phyloP scores from a whole-genome alignment of 2,797 vertebrate genomes.

The Cossypha polioptera region DNA sequence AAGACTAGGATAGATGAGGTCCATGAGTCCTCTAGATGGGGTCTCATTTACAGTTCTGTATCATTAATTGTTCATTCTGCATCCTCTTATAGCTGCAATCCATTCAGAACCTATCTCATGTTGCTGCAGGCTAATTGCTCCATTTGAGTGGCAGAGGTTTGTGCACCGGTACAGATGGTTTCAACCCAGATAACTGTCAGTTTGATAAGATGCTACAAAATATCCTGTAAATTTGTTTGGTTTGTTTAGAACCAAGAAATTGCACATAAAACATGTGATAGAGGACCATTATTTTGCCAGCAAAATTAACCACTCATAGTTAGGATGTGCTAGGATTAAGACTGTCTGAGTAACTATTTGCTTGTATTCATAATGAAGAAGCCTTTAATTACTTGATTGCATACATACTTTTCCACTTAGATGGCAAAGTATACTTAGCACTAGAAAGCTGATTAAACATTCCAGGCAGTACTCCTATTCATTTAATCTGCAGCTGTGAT shows the following conservation, averaged over 20 bases:
- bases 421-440: background rate
- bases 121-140: background rate
- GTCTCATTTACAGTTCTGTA: background rate
- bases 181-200: background rate
- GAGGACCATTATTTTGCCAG: background rate
- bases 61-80: background rate
- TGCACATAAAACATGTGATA: background rate
- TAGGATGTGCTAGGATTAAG: background rate
- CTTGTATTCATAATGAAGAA: background rate
- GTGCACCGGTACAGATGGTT: background rate
- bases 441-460: slow-evolving; percentile 35
- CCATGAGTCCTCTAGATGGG: background rate
- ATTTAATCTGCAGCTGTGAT: slow-evolving; percentile 40
- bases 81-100: background rate
- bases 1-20: background rate
- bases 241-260: background rate
- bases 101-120: background rate
- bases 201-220: background rate
- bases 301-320: slow-evolving; percentile 11
- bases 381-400: slow-evolving; percentile 59
- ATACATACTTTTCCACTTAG: slow-evolving; percentile 55
- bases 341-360: slow-evolving; percentile 13
- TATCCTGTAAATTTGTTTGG: background rate
- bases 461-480: background rate
- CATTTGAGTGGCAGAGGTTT: background rate